Evolutionary conservation across 2,113 vertebrate species (phyloP), one percentile per base, ranked within the genome.

Genomic region (Hymenochirus boettgeri): DNA sequence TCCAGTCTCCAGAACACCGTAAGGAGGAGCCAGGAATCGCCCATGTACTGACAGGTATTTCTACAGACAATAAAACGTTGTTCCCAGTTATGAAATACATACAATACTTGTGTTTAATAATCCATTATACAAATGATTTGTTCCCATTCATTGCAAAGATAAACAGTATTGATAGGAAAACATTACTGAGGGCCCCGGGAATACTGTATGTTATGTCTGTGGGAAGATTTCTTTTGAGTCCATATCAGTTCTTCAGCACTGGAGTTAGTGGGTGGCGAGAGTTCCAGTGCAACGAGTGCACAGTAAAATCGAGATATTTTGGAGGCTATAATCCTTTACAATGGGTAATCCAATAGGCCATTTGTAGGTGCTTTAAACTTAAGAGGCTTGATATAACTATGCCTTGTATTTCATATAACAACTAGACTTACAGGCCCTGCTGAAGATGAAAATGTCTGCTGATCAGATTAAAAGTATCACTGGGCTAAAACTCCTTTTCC

Each of bases 1-100:
- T 67, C 82, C 78, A 35, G 89, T 95, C 85, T 99, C 96, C 92
- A 98, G 98, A 86, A 91, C 94, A 84, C 94, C 94, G 83, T 96
- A 96, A 45, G 94, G 92, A 77, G 96, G 95, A 80, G 91, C 91
- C 33, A 98, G 87, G 63, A 98, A 91, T 75, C 92, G 92, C 77
- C 92, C 94, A 98, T 95, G 77, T 90, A 96, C 73, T 91, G 90
- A 75, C 92, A n/a, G 93, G 73, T 93, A 96, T 88, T 91, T 96
- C 96, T 98, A 77, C 63, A 82, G 82, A 75, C 73, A 78, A 0
- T 1, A 77, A 52, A 79, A 71, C 73, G 55, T 62, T 35, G 67
- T n/a, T n/a, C n/a, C n/a, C n/a, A n/a, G n/a, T n/a, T n/a, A n/a
- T n/a, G n/a, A n/a, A n/a, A n/a, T n/a, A n/a, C n/a, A n/a, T n/a